These are phyloP conservation scores for Caenorhabditis sinica DNA, from an alignment of 2,888 invertebrate genomes.

Conservation along the genomic window DNA sequence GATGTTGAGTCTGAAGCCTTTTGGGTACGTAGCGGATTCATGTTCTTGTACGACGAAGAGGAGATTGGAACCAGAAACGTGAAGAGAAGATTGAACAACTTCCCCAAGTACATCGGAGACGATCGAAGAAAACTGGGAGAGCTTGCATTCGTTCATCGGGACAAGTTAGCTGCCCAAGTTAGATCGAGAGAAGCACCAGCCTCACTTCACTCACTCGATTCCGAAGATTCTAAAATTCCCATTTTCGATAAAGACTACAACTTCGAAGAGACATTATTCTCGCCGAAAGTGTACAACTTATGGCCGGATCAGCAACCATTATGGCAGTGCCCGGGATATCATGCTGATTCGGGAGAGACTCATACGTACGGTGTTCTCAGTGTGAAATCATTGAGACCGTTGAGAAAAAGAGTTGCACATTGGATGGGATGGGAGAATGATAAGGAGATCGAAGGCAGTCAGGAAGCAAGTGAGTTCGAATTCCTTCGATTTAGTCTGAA, in stretches of 20 bases:
- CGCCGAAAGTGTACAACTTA: slow-evolving; percentile 79
- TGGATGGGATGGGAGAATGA: slow-evolving; percentile 73
- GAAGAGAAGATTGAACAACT: slow-evolving; percentile 60
- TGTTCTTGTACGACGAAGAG: slow-evolving; percentile 77
- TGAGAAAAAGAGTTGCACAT: slow-evolving; percentile 68
- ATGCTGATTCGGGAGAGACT: slow-evolving; percentile 78
- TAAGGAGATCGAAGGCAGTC: slow-evolving; percentile 37
- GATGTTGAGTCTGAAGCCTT: slow-evolving; percentile 79
- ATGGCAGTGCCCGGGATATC: slow-evolving; percentile 83
- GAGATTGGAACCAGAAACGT: slow-evolving; percentile 68
- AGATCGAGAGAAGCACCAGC: slow-evolving; percentile 69
- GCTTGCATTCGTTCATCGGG: slow-evolving; percentile 81
- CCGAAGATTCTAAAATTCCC: slow-evolving; percentile 40
- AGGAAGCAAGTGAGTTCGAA: slow-evolving; percentile 66
- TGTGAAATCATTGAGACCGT: slow-evolving; percentile 75
- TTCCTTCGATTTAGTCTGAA: not conserved
- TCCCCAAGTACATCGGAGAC: slow-evolving; percentile 79
- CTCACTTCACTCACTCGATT: slow-evolving; percentile 63
- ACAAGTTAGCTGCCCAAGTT: slow-evolving; percentile 77
- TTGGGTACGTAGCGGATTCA: slow-evolving; percentile 82
- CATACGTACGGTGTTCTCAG: slow-evolving; percentile 76
- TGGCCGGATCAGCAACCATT: slow-evolving; percentile 79
- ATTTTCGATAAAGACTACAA: slow-evolving; percentile 49
- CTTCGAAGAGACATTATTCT: slow-evolving; percentile 71
- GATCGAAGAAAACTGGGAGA: slow-evolving; percentile 82